A percentile compares a stretch with the other conserved stretches of the same genome.
Evolutionary conservation across 2,888 invertebrate genomes (phyloP).

Genomic region (Rutpela maculata): DNA sequence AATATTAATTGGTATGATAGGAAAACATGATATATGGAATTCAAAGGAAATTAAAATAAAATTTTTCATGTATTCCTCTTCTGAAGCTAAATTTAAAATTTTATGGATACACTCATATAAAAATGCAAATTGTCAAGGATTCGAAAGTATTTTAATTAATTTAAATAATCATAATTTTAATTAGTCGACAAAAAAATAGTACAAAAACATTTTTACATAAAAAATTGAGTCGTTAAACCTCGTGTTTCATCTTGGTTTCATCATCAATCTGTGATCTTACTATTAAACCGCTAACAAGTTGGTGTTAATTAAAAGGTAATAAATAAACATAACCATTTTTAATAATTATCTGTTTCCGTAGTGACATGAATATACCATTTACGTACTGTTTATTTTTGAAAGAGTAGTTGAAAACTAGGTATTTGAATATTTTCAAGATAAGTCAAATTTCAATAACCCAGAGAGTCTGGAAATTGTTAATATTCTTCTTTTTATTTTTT

Average conservation of each 20-base stretch:
- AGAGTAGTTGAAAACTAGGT: not conserved
- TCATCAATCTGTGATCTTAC: not conserved
- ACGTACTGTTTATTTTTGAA: not conserved
- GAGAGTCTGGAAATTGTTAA: too few species aligned
- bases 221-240: slow-evolving; percentile 2
- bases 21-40: too few species aligned
- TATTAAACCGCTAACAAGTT: slow-evolving; percentile 25
- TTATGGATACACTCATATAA: too few species aligned
- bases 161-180: not conserved
- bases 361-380: slow-evolving; percentile 17
- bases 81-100: too few species aligned
- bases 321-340: slow-evolving; percentile 20
- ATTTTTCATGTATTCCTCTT: too few species aligned
- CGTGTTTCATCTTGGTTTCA: not conserved
- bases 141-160: not conserved
- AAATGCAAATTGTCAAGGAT: too few species aligned
- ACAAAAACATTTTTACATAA: slow-evolving; percentile 8
- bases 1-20: too few species aligned
- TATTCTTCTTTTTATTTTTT: too few species aligned
- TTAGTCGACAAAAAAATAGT: too few species aligned
- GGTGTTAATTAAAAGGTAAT: slow-evolving; percentile 32
- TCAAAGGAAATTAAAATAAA: too few species aligned
- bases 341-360: slow-evolving; percentile 34
- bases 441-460: too few species aligned
- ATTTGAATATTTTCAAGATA: too few species aligned